A percentile compares a stretch with the other conserved stretches of the same genome.
These are phyloP conservation scores for Octodon degus DNA, from an alignment of 2,113 vertebrate species.

Conservation along the genomic window DNA sequence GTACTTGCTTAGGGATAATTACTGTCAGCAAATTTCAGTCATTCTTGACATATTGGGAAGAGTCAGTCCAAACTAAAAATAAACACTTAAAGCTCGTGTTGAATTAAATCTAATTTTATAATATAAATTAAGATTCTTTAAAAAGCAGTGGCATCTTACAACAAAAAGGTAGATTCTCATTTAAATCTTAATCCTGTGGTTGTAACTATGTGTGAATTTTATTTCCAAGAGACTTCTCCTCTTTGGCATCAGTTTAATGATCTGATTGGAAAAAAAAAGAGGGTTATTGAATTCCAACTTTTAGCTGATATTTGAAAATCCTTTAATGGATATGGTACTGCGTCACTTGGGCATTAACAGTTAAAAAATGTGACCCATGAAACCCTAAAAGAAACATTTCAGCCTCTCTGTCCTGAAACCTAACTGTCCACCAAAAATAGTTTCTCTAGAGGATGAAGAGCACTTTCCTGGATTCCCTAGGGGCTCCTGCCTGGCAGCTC, in stretches of 20 bases:
- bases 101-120: slow-evolving; percentile 59
- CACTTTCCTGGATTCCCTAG: slow-evolving; percentile 30
- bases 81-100: slow-evolving; percentile 44
- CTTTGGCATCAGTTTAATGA: slow-evolving; percentile 41
- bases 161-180: slow-evolving; percentile 48
- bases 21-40: slow-evolving; percentile 70
- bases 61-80: slow-evolving; percentile 74
- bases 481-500: slow-evolving; percentile 41
- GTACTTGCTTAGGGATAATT: slow-evolving; percentile 54
- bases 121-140: slow-evolving; percentile 56
- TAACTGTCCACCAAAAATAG: slow-evolving; percentile 48
- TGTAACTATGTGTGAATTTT: slow-evolving; percentile 53
- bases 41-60: slow-evolving; percentile 59
- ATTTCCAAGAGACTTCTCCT: slow-evolving; percentile 28
- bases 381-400: slow-evolving; percentile 42
- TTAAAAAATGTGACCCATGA: slow-evolving; percentile 33
- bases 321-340: not conserved
- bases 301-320: slow-evolving; percentile 49
- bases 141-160: slow-evolving; percentile 17
- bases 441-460: slow-evolving; percentile 50
- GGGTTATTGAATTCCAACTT: slow-evolving; percentile 23
- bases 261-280: not conserved
- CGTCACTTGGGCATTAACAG: not conserved
- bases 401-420: slow-evolving; percentile 21
- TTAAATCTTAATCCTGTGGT: slow-evolving; percentile 65